Conservation (phyloP, 2,113 vertebrate genomes). For the Coreoperca whiteheadi region DNA sequence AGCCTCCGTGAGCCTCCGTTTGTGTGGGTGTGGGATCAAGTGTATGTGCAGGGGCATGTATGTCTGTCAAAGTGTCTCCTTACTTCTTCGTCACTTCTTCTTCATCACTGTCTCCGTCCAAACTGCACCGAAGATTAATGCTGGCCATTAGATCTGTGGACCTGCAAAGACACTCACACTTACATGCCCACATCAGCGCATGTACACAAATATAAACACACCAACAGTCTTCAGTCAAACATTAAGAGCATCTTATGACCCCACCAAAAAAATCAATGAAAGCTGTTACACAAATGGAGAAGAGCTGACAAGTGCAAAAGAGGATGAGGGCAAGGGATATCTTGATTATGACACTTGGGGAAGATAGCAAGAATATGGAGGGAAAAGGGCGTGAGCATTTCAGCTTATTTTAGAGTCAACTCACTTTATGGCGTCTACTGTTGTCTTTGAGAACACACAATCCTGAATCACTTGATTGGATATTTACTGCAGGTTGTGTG, state of each 20-base stretch:
- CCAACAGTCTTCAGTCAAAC: constrained; percentile 44
- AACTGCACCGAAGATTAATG: constrained; percentile 47
- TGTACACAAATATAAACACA: constrained; percentile 46
- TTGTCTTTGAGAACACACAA: constrained; percentile 6
- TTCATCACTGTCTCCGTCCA: constrained; percentile 30
- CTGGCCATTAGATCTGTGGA: constrained; percentile 45
- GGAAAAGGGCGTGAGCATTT: neutral
- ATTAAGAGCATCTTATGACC: constrained; percentile 61
- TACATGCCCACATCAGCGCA: constrained; percentile 20
- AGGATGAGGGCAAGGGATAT: constrained; percentile 34
- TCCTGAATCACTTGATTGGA: constrained; percentile 45
- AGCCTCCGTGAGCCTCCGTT: constrained; percentile 13
- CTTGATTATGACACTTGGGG: neutral
- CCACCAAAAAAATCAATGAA: constrained; percentile 65
- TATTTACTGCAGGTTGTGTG: constrained; percentile 49
- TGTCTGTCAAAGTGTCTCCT: constrained; percentile 30
- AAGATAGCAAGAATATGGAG: neutral
- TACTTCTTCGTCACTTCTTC: constrained; percentile 46
- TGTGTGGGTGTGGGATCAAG: constrained; percentile 22
- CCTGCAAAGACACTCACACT: constrained; percentile 4
- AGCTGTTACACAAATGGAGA: constrained; percentile 58
- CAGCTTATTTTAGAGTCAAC: neutral
- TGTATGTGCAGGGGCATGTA: neutral
- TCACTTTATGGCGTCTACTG: constrained; percentile 22
- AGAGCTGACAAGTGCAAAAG: constrained; percentile 43